Conservation (phyloP, 2,113 vertebrate species). For the Xenopus tropicalis region UCB_Xtro_10.0 CM004449.2:100369001-100369500, state of each 20-base stretch:
- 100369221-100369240: constrained; percentile 3
- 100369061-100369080: constrained; percentile 19
- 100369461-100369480: constrained; percentile 25
- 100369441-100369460: constrained; percentile 20
- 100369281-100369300: constrained; percentile 17
- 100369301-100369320: constrained; percentile 17
- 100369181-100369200: constrained; percentile 35
- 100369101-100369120: constrained; percentile 7
- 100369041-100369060: constrained; percentile 22
- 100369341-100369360: constrained; percentile 31
- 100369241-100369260: constrained; percentile 21
- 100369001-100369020: constrained; percentile 8
- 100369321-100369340: constrained; percentile 14
- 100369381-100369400: neutral
- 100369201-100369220: constrained; percentile 7
- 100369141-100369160: constrained; percentile 35
- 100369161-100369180: constrained; percentile 35
- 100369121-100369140: constrained; percentile 28
- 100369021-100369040: constrained; percentile 1
- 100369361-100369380: constrained; percentile 28
- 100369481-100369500: constrained; percentile 8
- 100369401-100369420: constrained; percentile 19
- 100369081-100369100: constrained; percentile 30
- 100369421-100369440: constrained; percentile 15
- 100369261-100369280: constrained; percentile 19